Base-by-base conservation (phyloP, 2,888 invertebrate species). In the Buathra laborator region DNA sequence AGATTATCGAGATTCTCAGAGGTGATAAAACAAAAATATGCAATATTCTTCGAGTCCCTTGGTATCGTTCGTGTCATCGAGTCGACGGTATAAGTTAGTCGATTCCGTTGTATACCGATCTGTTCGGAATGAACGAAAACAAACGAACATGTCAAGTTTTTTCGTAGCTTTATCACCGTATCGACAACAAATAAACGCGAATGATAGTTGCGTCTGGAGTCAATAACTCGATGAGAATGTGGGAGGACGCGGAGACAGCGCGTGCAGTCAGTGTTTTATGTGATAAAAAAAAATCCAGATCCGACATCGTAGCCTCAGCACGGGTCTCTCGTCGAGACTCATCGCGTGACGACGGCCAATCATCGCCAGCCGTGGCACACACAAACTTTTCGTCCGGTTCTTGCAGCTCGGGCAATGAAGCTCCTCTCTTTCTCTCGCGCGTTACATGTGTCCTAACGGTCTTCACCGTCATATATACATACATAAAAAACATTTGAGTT, bases 341-440 rank as follows among this genome's bases (percentile, higher is more conserved):
- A 86, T 92, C 90, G 92, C 92, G 92, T 92, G 92, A 92, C 89
- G 87, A 79, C 88, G 87, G 86, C 90, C 91, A 92, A 92, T 92
- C 92, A 92, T 91, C 89, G 86, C 83, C 84, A 81, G 59, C 84
- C 37, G 87, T 78, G 64, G 78, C 68, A 24, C 64, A 19, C 64
- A 70, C 84, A 48, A 84, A 89, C 89, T 88, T 87, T 89, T 87
- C 87, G 89, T 85, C 87, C 74, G 67, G 24, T 78, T 78, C 64
- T 70, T 81, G 62, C 72, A 10, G 70, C 19, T 71, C 53, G 16
- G 43, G 72, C 14, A 74, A 74, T 67, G 77, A 29, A 12, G 53
- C 44, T 56, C 53, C 48, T 24, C 66, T 76, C 81, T 81, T n/a
- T n/a, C 72, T 9, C 51, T 84, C 75, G 46, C 66, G 44, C 43